Evolutionary conservation across 2,113 vertebrate genomes (phyloP).

Genomic region (Osmerus mordax): DNA sequence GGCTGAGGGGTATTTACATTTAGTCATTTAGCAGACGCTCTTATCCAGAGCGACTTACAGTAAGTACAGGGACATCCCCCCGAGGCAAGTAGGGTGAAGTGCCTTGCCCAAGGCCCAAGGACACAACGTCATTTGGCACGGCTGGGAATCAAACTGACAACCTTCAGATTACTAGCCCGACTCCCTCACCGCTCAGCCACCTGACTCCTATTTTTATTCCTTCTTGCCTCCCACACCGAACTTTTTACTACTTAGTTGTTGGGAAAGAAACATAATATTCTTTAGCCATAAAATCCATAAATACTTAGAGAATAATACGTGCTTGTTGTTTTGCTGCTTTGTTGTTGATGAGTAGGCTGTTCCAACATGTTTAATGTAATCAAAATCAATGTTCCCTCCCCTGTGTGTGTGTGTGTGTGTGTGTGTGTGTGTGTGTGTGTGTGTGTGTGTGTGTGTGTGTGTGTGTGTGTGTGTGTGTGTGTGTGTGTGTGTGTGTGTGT

Average conservation of each 20-base stretch:
- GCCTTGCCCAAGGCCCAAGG: too few relatives aligned
- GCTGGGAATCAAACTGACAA: too few relatives aligned
- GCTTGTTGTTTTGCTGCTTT: constrained; percentile 8
- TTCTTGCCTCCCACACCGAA: constrained; percentile 46
- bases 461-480: background rate
- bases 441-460: background rate
- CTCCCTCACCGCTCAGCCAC: too few relatives aligned
- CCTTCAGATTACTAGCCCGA: too few relatives aligned
- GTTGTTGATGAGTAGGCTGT: constrained; percentile 16
- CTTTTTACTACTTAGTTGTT: constrained; percentile 30
- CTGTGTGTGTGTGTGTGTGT: constrained; percentile 4
- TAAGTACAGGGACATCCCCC: too few relatives aligned
- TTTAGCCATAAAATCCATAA: constrained; percentile 50
- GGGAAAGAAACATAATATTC: constrained; percentile 31
- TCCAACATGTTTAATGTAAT: constrained; percentile 18
- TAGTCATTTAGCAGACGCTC: too few relatives aligned
- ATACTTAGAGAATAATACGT: constrained; percentile 26
- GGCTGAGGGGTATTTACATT: constrained; percentile 38
- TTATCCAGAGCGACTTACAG: too few relatives aligned
- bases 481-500: too few relatives aligned
- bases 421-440: background rate
- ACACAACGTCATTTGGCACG: too few relatives aligned
- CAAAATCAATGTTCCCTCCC: background rate
- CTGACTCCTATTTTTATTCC: constrained; percentile 50
- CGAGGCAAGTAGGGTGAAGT: too few relatives aligned